Percentiles rank a stretch among this genome's conserved stretches.
Evolutionary conservation across 2,888 invertebrate species (phyloP).

Genomic region (Drosophila demipolita): DNA sequence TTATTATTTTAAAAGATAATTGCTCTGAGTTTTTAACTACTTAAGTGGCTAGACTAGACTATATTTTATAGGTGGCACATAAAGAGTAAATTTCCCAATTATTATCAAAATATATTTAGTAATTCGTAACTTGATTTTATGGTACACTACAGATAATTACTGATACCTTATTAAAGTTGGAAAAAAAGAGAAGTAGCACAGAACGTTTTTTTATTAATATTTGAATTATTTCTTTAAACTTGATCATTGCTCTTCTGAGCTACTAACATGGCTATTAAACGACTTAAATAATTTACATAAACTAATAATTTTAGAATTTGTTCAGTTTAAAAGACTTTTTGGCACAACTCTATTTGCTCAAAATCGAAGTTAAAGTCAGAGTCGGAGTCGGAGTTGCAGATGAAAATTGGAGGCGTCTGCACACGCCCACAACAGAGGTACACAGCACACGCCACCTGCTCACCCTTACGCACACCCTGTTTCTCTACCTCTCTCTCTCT

Average conservation of each 20-base stretch:
- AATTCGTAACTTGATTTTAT: no score
- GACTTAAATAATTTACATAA: background rate
- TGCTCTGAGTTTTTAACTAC: no score
- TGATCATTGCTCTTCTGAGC: no score
- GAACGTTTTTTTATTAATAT: background rate
- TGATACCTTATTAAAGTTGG: background rate
- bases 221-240: no score
- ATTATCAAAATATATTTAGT: background rate
- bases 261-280: no score
- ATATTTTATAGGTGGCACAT: background rate
- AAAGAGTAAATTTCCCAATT: background rate
- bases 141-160: background rate
- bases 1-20: no score
- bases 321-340: background rate
- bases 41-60: no score
- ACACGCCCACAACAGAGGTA: constrained; percentile 29
- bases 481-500: background rate
- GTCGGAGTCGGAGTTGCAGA: constrained; percentile 11
- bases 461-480: background rate
- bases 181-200: background rate
- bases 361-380: background rate
- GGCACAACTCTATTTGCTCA: background rate
- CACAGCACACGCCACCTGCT: constrained; percentile 14
- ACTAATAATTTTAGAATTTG: background rate
- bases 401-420: constrained; percentile 29